phyloP scores from a whole-genome alignment of 2,797 vertebrate species.

The Thalassophryne amazonica region DNA sequence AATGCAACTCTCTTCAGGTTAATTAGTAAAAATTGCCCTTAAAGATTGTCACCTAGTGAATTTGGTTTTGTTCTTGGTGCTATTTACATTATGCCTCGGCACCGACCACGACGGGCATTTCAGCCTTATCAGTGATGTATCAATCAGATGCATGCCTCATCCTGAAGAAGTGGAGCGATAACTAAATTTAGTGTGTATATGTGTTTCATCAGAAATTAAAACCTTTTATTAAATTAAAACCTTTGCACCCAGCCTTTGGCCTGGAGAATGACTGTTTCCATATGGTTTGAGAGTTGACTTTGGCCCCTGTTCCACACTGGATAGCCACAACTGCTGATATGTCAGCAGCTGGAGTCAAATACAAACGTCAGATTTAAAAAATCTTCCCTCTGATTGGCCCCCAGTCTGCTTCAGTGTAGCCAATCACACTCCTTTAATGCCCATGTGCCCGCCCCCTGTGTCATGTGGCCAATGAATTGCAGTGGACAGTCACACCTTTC shows the following conservation, averaged over 20 bases:
- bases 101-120: too few relatives aligned
- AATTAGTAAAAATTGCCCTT: too few relatives aligned
- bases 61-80: too few relatives aligned
- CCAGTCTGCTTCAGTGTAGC: conserved; percentile 47
- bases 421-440: conserved; percentile 55
- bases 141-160: too few relatives aligned
- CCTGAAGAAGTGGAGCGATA: too few relatives aligned
- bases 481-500: conserved; percentile 75
- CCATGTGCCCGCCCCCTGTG: conserved; percentile 51
- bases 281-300: conserved; percentile 60
- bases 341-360: conserved; percentile 56
- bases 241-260: conserved; percentile 24
- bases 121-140: too few relatives aligned
- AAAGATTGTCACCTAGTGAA: too few relatives aligned
- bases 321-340: conserved; percentile 30
- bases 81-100: too few relatives aligned
- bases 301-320: conserved; percentile 35
- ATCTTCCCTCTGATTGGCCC: conserved; percentile 63
- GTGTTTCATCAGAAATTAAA: conserved; percentile 12
- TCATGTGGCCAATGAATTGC: conserved; percentile 63
- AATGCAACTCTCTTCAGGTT: too few relatives aligned
- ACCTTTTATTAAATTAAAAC: conserved; percentile 12
- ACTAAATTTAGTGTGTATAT: too few relatives aligned
- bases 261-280: conserved; percentile 42
- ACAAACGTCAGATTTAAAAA: conserved; percentile 50